These are phyloP conservation scores for Chlamydotis undulata DNA, from an alignment of 2,113 vertebrate genomes.

Conservation along the genomic window DNA sequence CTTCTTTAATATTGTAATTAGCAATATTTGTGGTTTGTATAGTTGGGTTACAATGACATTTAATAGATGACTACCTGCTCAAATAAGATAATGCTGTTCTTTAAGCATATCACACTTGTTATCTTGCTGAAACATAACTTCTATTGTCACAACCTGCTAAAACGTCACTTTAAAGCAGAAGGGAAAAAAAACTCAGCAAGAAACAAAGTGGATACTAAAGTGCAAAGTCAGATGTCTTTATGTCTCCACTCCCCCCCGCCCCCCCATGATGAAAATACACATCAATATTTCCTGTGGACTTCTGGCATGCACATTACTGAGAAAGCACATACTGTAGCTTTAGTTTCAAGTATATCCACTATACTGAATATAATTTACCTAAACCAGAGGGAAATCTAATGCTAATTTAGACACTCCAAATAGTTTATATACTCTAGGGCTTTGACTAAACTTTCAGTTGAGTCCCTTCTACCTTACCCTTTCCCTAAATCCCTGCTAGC, in stretches of 20 bases:
- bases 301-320: neutral
- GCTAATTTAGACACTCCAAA: neutral
- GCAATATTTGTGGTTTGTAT: neutral
- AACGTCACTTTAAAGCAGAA: neutral
- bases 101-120: neutral
- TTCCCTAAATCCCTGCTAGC: neutral
- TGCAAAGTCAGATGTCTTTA: neutral
- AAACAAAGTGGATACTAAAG: neutral
- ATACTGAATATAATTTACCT: neutral
- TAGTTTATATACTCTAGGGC: neutral
- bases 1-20: neutral
- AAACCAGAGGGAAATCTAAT: neutral
- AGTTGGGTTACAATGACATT: neutral
- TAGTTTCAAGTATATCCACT: neutral
- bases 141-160: neutral
- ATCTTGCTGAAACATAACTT: neutral
- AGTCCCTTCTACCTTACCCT: neutral
- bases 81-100: neutral
- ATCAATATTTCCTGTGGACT: neutral
- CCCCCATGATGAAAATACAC: neutral
- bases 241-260: too few relatives aligned
- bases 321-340: neutral
- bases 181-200: neutral
- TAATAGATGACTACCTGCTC: neutral
- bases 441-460: neutral